Evolutionary conservation across 2,797 vertebrate species (phyloP).

Genomic region (Sebastes ruberrimus): DNA sequence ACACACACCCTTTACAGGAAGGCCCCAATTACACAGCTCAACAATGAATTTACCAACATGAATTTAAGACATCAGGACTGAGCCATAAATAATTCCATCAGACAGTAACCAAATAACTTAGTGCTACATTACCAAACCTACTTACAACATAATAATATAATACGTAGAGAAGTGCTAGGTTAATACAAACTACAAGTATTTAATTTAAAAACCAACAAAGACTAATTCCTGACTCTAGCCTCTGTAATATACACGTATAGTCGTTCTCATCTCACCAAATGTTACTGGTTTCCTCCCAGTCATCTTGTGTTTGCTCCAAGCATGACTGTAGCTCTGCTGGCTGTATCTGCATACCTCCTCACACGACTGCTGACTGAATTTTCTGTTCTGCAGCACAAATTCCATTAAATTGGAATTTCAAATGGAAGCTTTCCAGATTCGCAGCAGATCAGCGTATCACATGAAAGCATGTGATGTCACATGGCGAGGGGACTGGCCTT

Average conservation of each 20-base stretch:
- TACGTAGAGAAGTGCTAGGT: neutral
- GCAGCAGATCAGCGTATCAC: conserved; percentile 83
- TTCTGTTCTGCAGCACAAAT: conserved; percentile 80
- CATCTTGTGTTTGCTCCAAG: conserved; percentile 59
- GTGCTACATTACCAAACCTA: neutral
- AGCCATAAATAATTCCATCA: neutral
- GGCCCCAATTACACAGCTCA: neutral
- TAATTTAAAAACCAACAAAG: neutral
- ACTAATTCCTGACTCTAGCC: neutral
- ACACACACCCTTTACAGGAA: conserved; percentile 3
- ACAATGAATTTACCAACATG: neutral
- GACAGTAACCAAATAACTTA: neutral
- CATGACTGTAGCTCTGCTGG: conserved; percentile 52
- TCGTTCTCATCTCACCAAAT: conserved; percentile 58
- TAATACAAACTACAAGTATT: neutral
- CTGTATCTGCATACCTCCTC: conserved; percentile 68
- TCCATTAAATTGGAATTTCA: conserved; percentile 84
- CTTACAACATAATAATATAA: neutral
- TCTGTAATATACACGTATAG: neutral
- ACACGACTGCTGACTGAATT: conserved; percentile 74
- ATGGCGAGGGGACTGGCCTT: conserved; percentile 72
- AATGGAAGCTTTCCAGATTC: conserved; percentile 82
- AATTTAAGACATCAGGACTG: neutral
- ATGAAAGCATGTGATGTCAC: conserved; percentile 89
- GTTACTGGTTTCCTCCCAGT: conserved; percentile 51